phyloP scores from a whole-genome alignment of 2,888 invertebrate genomes.

The Pedicia rivosa region DNA sequence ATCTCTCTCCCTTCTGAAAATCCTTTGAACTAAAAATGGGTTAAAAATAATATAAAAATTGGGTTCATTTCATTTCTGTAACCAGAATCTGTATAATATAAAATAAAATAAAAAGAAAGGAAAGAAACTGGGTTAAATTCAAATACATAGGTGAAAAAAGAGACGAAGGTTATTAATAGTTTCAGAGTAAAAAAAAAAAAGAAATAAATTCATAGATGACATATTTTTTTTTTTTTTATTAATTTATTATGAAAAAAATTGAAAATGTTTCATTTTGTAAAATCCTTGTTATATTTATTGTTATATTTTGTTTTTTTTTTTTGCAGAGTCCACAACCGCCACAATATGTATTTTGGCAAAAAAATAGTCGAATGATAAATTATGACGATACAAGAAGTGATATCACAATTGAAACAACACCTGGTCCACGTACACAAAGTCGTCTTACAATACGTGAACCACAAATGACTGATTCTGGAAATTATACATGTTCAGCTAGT shows the following conservation, averaged over 20 bases:
- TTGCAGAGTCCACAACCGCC: constrained; percentile 77
- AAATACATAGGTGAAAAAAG: neutral
- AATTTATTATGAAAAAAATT: too few relatives aligned
- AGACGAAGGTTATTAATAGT: neutral
- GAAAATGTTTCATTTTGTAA: too few relatives aligned
- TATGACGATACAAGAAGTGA: constrained; percentile 72
- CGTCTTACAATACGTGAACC: constrained; percentile 71
- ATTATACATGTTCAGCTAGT: constrained; percentile 80
- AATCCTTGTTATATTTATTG: too few relatives aligned
- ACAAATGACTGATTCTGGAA: constrained; percentile 72
- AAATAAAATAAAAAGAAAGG: too few relatives aligned
- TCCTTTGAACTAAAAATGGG: too few relatives aligned
- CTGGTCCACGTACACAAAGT: constrained; percentile 72
- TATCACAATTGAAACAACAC: constrained; percentile 68
- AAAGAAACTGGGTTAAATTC: too few relatives aligned
- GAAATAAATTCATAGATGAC: too few relatives aligned
- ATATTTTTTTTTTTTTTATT: too few relatives aligned
- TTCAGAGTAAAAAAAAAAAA: neutral
- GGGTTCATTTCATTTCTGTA: too few relatives aligned
- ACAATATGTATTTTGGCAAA: constrained; percentile 92
- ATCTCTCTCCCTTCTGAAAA: too few relatives aligned
- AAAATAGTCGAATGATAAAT: constrained; percentile 88
- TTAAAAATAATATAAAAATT: too few relatives aligned
- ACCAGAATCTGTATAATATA: too few relatives aligned
- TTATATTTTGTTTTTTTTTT: neutral